Percentiles rank a stretch among this genome's conserved stretches.
Evolutionary conservation across 2,113 vertebrate genomes (phyloP).

Genomic region (Laticauda laticaudata): DNA sequence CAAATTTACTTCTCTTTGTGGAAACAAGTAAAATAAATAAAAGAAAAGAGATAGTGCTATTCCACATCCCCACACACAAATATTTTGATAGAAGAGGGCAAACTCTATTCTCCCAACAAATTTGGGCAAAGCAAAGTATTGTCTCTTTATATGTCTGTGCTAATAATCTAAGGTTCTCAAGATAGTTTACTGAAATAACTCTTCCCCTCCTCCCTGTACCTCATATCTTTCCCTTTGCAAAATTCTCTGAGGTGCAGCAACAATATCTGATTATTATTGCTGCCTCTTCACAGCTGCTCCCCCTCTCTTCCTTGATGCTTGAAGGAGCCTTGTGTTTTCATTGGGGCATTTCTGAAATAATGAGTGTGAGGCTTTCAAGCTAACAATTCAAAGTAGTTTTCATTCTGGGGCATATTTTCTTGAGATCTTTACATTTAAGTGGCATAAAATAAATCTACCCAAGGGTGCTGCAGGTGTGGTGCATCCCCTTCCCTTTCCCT

Average conservation of each 20-base stretch:
- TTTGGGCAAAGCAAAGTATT: not conserved
- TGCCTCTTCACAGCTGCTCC: conserved; percentile 25
- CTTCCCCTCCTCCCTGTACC: not conserved
- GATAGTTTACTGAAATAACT: not conserved
- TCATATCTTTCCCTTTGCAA: not conserved
- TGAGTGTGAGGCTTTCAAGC: conserved; percentile 40
- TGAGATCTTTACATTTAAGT: conserved; percentile 23
- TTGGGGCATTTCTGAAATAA: conserved; percentile 47
- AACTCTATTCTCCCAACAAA: not conserved
- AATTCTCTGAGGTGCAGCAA: conserved; percentile 30
- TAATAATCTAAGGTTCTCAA: not conserved
- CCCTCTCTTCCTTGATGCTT: conserved; percentile 33
- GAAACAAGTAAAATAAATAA: conserved; percentile 44
- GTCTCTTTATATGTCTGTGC: not conserved
- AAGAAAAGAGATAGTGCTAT: conserved; percentile 17
- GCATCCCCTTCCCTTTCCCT: no score
- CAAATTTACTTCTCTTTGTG: conserved; percentile 7
- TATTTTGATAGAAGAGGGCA: not conserved
- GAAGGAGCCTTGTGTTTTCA: conserved; percentile 38
- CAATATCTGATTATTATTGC: conserved; percentile 26
- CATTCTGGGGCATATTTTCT: conserved; percentile 44
- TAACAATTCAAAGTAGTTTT: conserved; percentile 38
- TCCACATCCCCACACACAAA: not conserved
- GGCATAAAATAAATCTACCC: conserved; percentile 12
- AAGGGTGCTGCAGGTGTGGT: not conserved